Percentiles rank a stretch among this genome's conserved stretches.
These are phyloP conservation scores for Calypte anna DNA, from an alignment of 2,113 vertebrate genomes.

Conservation along the genomic window DNA sequence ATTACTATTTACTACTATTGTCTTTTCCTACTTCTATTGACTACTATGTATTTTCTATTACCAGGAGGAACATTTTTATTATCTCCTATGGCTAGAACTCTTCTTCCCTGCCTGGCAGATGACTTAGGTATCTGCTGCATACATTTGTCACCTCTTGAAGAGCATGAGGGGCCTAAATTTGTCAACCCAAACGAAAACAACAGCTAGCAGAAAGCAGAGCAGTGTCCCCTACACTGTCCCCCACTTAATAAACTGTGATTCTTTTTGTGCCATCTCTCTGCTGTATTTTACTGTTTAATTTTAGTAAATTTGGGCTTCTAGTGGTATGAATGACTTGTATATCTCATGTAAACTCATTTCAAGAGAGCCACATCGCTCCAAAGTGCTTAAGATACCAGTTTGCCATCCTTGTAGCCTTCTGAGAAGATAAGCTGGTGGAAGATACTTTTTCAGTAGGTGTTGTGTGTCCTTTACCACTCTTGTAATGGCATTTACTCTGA, in stretches of 20 bases:
- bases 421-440: background rate
- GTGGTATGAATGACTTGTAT: background rate
- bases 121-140: background rate
- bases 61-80: background rate
- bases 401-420: background rate
- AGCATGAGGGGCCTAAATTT: background rate
- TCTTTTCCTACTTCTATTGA: too few relatives aligned
- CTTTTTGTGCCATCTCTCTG: background rate
- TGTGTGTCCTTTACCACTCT: background rate
- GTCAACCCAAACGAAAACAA: background rate
- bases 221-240: background rate
- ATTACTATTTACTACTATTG: too few relatives aligned
- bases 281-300: constrained; percentile 26
- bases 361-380: background rate
- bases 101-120: background rate
- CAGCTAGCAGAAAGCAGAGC: background rate
- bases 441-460: background rate
- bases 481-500: background rate
- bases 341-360: background rate
- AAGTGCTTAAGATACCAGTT: background rate
- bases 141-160: background rate
- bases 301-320: background rate
- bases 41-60: too few relatives aligned
- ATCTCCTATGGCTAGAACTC: background rate
- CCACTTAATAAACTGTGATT: background rate